Base-by-base conservation (phyloP, 2,113 vertebrate genomes). In the Oxyura jamaicensis region DNA sequence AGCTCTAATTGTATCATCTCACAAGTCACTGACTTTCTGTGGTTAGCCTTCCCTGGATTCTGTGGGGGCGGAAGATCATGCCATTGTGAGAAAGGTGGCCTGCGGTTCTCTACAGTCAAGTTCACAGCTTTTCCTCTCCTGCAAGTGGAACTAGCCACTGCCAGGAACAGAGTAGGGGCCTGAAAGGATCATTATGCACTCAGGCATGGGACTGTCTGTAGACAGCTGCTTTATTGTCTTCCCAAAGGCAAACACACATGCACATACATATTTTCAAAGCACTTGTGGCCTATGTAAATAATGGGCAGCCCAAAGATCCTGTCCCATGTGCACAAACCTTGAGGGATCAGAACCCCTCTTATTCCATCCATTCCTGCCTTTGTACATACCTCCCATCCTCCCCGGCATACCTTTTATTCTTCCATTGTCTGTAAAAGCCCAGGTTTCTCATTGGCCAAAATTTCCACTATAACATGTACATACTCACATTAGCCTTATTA, bases 11-110 rank as follows among this genome's bases (percentile, higher is more conserved):
- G 0, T 71, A 25, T 21, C 36, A 13, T 33, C 1, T 1, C 36
- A 5, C 31, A 11, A 13, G 13, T 21, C 53, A 16, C 7, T 1
- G 2, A 20, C 36, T 6, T 10, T 1, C 6, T 20, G 8, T 3
- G 5, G 44, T 53, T 29, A 13, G 60, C 44, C 25, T 35, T 9
- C 46, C 25, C 65, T 4, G 23, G 13, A 1, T 62, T 25, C 35
- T 16, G 36, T 6, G 14, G 22, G 41, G 22, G 33, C 7, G 6
- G 21, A 65, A 28, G 41, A 28, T n/a, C 22, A 1, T 9, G 13
- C 31, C 23, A 15, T 20, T 20, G 31, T 10, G 35, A 23, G 18
- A 50, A 58, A 52, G 11, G 16, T 7, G n/a, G 28, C 18, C 23
- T 41, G 0, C 2, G 7, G 42, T 7, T 13, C 9, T 42, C 31